A percentile compares a stretch with the other conserved stretches of the same genome.
Evolutionary conservation across 2,888 invertebrate species (phyloP).

Genomic region (Coleophora deauratella): DNA sequence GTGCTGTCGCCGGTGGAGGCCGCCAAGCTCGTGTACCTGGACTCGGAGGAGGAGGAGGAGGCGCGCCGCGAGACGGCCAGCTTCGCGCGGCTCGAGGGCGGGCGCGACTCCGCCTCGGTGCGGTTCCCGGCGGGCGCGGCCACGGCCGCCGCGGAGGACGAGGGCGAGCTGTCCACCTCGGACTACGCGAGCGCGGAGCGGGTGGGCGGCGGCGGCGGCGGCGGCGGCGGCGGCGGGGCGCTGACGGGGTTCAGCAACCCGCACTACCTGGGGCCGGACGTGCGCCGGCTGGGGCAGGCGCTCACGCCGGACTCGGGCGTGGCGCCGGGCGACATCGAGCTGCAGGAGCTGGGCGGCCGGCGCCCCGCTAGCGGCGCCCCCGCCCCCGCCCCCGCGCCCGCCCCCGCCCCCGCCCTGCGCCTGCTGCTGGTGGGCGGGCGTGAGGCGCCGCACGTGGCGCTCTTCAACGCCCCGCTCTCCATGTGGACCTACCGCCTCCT

Average conservation of each 20-base stretch:
- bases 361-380: conserved; percentile 27
- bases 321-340: conserved; percentile 62
- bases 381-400: conserved; percentile 53
- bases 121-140: conserved; percentile 68
- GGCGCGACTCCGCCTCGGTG: conserved; percentile 75
- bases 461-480: conserved; percentile 83
- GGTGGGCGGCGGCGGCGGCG: conserved; percentile 73
- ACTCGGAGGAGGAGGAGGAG: conserved; percentile 78
- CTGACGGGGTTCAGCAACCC: conserved; percentile 82
- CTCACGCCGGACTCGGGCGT: conserved; percentile 78
- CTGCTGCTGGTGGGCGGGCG: conserved; percentile 81
- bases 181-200: conserved; percentile 85
- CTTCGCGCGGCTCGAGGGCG: conserved; percentile 68
- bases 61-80: conserved; percentile 23
- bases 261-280: conserved; percentile 81
- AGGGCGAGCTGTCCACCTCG: conserved; percentile 77
- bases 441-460: conserved; percentile 84
- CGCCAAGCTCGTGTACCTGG: conserved; percentile 79
- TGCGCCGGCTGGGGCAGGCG: conserved; percentile 80
- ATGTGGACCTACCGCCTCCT: conserved; percentile 83
- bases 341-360: conserved; percentile 41
- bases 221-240: too few species aligned
- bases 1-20: conserved; percentile 80
- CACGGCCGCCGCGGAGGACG: conserved; percentile 67
- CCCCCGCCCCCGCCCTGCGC: conserved; percentile 23